These are phyloP conservation scores for Pyrgus malvae DNA, from an alignment of 2,888 invertebrate species.

Conservation along the genomic window DNA sequence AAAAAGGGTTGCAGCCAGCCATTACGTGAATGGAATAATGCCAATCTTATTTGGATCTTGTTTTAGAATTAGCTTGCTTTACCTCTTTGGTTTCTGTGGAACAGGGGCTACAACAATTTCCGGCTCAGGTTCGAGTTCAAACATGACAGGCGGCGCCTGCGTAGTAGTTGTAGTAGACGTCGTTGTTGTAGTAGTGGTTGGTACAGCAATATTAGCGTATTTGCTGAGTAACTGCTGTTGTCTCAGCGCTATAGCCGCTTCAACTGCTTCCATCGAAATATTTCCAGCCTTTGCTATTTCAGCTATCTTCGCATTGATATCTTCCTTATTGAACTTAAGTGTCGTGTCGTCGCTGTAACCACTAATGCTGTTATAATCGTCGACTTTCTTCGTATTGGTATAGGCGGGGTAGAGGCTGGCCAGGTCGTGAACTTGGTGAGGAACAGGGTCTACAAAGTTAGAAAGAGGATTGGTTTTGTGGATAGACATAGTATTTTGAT, in stretches of 20 bases:
- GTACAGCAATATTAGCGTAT: slow-evolving; percentile 71
- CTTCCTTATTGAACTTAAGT: slow-evolving; percentile 68
- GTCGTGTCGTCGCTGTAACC: slow-evolving; percentile 72
- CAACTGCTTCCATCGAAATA: slow-evolving; percentile 89
- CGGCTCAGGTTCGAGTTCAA: slow-evolving; percentile 64
- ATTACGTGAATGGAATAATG: too few species aligned
- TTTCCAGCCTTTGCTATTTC: slow-evolving; percentile 87
- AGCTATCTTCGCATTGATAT: slow-evolving; percentile 72
- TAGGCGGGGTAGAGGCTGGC: slow-evolving; percentile 57
- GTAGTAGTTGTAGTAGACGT: slow-evolving; percentile 71
- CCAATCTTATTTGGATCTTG: too few species aligned
- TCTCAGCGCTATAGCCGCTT: slow-evolving; percentile 86
- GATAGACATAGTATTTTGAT: slow-evolving; percentile 51
- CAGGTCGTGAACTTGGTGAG: slow-evolving; percentile 70
- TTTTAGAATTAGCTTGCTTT: slow-evolving; percentile 24
- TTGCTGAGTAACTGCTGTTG: slow-evolving; percentile 86
- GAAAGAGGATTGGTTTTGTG: slow-evolving; percentile 67
- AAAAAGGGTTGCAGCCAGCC: too few species aligned
- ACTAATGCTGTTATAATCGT: slow-evolving; percentile 72
- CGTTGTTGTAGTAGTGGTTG: slow-evolving; percentile 75
- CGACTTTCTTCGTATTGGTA: slow-evolving; percentile 73
- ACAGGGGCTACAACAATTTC: slow-evolving; percentile 57
- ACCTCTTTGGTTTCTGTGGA: slow-evolving; percentile 69
- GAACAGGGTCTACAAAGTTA: slow-evolving; percentile 77
- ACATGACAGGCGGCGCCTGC: slow-evolving; percentile 52